phyloP scores from a whole-genome alignment of 2,888 invertebrate genomes.

The Pachydiplax longipennis region DNA sequence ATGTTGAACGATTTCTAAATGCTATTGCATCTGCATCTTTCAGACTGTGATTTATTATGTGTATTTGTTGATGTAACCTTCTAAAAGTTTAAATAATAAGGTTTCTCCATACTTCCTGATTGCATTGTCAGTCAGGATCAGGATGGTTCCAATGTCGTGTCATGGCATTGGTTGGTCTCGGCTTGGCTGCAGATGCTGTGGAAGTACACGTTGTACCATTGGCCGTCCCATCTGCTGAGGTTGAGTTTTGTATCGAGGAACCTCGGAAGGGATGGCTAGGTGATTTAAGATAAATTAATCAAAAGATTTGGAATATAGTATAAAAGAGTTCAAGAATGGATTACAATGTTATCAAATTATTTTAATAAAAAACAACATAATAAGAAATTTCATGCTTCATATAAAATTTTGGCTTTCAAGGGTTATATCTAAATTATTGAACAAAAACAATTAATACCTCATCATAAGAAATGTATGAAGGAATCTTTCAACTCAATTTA shows the following conservation, averaged over 20 bases:
- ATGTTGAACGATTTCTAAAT: too few relatives aligned
- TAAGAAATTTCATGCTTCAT: background rate
- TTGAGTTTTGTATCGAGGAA: slow-evolving; percentile 77
- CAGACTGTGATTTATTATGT: background rate
- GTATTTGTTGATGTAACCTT: background rate
- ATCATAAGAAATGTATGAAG: too few relatives aligned
- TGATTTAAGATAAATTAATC: slow-evolving; percentile 57
- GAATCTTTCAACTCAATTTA: too few relatives aligned
- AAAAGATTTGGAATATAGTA: background rate
- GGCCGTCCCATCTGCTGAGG: slow-evolving; percentile 76
- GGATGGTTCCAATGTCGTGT: slow-evolving; percentile 73
- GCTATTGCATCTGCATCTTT: too few relatives aligned
- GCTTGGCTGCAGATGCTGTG: slow-evolving; percentile 72
- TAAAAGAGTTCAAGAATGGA: background rate
- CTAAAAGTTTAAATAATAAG: background rate
- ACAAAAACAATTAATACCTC: too few relatives aligned
- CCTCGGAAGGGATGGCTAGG: slow-evolving; percentile 78
- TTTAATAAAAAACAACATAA: background rate
- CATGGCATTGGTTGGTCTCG: slow-evolving; percentile 71
- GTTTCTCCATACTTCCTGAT: background rate
- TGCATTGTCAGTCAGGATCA: slow-evolving; percentile 68
- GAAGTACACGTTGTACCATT: slow-evolving; percentile 76
- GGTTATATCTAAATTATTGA: background rate
- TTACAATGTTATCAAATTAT: background rate
- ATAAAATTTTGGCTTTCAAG: background rate